Base-by-base conservation (phyloP, 2,113 vertebrate species). In the Pardalotus punctatus region DNA sequence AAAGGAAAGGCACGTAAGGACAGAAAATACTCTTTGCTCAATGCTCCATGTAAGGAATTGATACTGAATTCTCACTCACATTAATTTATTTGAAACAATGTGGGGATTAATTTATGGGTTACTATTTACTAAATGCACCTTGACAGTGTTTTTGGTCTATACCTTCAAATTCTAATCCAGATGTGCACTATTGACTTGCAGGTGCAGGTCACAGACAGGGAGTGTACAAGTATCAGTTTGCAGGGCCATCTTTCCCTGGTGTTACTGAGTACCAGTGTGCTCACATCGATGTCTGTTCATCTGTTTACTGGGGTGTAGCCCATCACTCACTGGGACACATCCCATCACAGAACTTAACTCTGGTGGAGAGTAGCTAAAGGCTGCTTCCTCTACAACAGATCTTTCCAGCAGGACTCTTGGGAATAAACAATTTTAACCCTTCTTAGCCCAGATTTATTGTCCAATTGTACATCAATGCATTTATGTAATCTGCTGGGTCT, bases 191-290 rank as follows among this genome's bases (percentile, higher is more conserved):
- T 10, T 38, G 53, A 47, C 27, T 43, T 27, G 36, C 48, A 91
- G 36, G 25, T 36, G 17, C 60, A 38, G 73, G 38, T 33, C n/a
- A 58, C 33, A 66, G 48, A 35, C 6, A 66, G 9, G 3, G 48
- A 14, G 16, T 16, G 43, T 3, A 43, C 17, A 58, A 13, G 11
- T 7, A 36, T 4, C 47, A n/a, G 11, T 27, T 35, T 72, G 31
- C 42, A 73, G 40, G 31, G 74, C 24, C n/a, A 35, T 17, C 47
- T 11, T 64, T 24, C 48, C 66, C 50, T 0, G 0, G 19, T 7
- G 17, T 36, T 53, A 43, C 31, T 0, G 0, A 54, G 42, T 6
- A 21, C 27, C 43, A 14, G 35, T 35, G 14, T 9, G 31, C 14
- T 45, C 31, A 29, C 10, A 69, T 6, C 2, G 0, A 5, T 0